Evolutionary conservation across 2,888 invertebrate genomes (phyloP), one percentile per base, ranked within the genome.

Genomic region (Crematogaster levior): DNA sequence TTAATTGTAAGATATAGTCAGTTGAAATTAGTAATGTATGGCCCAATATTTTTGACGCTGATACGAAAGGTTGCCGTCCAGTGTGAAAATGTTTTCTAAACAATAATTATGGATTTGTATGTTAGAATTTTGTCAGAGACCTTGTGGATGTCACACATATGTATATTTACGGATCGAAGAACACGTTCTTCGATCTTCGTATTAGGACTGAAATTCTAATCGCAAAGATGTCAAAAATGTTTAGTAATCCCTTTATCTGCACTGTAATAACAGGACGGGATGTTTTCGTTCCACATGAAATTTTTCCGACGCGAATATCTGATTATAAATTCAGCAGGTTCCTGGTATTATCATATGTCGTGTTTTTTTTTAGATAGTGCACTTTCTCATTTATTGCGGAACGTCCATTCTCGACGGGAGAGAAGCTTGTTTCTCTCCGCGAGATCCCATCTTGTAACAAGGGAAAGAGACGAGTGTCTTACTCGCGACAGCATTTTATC

Each of bases 1-100:
- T 18, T 43, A n/a, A 6, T 24, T 63, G 27, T 65, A 43, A 70
- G 24, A 56, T 53, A 56, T 18, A 79, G 43, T 27, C 15, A 24
- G 18, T 37, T 65, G 56, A 79, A 53, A 18, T 58, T 18, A 30
- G 12, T 40, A 79, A 24, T 65, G 24, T 48, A 43, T 10, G 18
- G 53, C 70, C 60, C 65, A 53, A 68, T 53, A 6, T 43, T 56
- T 75, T 56, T 18, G 51, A 58, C 43, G 56, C 27, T 72, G 81
- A 74, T 60, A 56, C 60, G 48, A 80, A 88, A 65, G 84, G 82
- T 84, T 86, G 86, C 87, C 87, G 87, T 87, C 88, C 87, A 88
- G 40, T 75, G 40, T 75, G 75, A 58, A 80, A 30, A 81, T 65
- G 21, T 77, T 73, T 51, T 68, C 46, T 48, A 51, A 37, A 48